These are phyloP conservation scores for Nezara viridula DNA, from an alignment of 2,888 invertebrate species.

Conservation along the genomic window DNA sequence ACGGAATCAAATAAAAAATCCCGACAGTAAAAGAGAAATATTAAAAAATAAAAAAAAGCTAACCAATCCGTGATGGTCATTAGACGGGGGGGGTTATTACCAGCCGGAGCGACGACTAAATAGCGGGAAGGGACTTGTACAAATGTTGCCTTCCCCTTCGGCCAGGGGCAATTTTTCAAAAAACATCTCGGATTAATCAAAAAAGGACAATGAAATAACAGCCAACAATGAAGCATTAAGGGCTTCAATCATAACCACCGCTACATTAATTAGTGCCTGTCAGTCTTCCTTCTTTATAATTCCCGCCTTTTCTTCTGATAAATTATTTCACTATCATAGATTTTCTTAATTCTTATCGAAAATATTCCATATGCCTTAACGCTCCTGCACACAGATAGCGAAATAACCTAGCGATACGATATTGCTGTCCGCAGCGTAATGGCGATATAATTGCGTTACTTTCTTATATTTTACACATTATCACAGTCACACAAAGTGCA, in stretches of 20 bases:
- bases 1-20: slow-evolving; percentile 17
- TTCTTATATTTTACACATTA: no score
- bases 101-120: not conserved
- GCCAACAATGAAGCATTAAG: slow-evolving; percentile 28
- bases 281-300: slow-evolving; percentile 12
- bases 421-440: no score
- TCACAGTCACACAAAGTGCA: no score
- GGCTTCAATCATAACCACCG: slow-evolving; percentile 21
- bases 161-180: slow-evolving; percentile 24
- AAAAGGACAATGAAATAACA: slow-evolving; percentile 48
- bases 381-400: no score
- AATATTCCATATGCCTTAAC: not conserved
- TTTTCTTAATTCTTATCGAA: not conserved
- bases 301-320: not conserved
- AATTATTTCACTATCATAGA: not conserved
- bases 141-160: slow-evolving; percentile 51
- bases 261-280: not conserved
- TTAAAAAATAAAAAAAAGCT: not conserved
- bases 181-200: slow-evolving; percentile 44
- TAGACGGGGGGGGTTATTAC: slow-evolving; percentile 24
- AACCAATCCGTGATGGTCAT: slow-evolving; percentile 45
- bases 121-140: slow-evolving; percentile 43
- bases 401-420: no score
- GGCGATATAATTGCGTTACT: no score
- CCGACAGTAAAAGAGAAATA: slow-evolving; percentile 29